Percentiles rank a stretch among this genome's conserved stretches.
Conservation (phyloP, 2,797 vertebrate genomes). For the Cercopithecus diana region DNA sequence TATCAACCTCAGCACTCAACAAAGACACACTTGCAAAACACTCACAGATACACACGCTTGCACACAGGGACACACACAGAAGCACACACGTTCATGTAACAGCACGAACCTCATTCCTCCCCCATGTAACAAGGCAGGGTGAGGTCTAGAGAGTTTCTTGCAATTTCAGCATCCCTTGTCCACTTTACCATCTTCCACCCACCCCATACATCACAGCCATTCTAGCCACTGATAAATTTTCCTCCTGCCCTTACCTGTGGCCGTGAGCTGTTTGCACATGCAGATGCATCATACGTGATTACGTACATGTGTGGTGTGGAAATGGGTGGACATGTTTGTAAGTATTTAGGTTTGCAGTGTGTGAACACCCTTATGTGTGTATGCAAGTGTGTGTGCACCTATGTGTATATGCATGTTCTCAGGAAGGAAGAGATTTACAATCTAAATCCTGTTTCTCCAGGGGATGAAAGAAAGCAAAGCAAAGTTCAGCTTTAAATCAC, state of each 20-base stretch:
- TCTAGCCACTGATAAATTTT: not conserved
- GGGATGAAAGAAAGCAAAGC: constrained; percentile 87
- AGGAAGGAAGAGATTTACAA: constrained; percentile 84
- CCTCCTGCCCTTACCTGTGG: not conserved
- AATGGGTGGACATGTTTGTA: not conserved
- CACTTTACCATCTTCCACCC: not conserved
- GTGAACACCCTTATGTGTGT: not conserved
- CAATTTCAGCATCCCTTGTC: accelerated
- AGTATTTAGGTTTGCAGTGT: not conserved
- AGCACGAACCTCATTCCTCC: not conserved
- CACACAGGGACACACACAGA: not conserved
- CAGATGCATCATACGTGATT: not conserved
- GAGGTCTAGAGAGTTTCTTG: not conserved
- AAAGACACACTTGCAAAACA: not conserved
- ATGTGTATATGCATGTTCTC: constrained; percentile 69
- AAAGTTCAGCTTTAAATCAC: constrained; percentile 89
- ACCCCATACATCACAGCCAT: not conserved
- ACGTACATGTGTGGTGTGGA: not conserved
- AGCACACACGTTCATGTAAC: not conserved
- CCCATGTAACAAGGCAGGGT: not conserved
- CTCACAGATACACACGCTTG: not conserved
- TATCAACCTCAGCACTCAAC: not conserved
- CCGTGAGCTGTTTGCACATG: accelerated
- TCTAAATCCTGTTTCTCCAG: constrained; percentile 84
- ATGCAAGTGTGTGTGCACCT: not conserved